Evolutionary conservation across 1,140 invertebrate genomes (phyloP).

Genomic region (Cotesia glomerata): DNA sequence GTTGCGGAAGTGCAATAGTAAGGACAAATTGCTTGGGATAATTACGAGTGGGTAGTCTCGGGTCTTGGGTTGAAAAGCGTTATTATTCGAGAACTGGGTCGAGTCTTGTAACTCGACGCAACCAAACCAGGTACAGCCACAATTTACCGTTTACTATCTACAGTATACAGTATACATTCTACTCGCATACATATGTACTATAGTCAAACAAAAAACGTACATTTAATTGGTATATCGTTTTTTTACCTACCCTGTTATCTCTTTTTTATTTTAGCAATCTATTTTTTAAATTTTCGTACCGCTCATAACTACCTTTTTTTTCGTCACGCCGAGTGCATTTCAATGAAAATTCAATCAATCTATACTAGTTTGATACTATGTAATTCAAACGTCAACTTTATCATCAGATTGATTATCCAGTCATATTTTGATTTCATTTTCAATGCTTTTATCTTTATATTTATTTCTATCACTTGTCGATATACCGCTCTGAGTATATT

Average conservation of each 20-base stretch:
- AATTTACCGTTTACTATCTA: too few species aligned
- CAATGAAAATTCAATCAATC: background rate
- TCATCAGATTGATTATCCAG: background rate
- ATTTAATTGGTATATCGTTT: constrained; percentile 18
- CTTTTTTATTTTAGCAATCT: background rate
- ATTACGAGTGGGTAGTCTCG: constrained; percentile 18
- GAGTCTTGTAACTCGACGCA: constrained; percentile 20
- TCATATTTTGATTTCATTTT: background rate
- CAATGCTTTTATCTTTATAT: background rate
- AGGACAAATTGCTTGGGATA: constrained; percentile 33
- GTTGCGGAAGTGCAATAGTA: constrained; percentile 14
- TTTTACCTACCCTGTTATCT: background rate
- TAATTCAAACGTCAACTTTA: background rate
- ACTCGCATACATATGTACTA: background rate
- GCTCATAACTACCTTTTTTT: too few species aligned
- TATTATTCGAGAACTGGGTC: constrained; percentile 28
- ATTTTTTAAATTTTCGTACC: too few species aligned
- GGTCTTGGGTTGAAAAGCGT: constrained; percentile 15
- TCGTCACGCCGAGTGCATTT: background rate
- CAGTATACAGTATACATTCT: background rate
- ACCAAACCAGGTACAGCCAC: background rate
- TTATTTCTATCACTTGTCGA: constrained; percentile 11
- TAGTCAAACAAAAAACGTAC: background rate
- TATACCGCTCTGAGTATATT: background rate
- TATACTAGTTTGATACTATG: background rate